These are phyloP conservation scores for Leiothrix lutea DNA, from an alignment of 2,113 vertebrate species.

Conservation along the genomic window DNA sequence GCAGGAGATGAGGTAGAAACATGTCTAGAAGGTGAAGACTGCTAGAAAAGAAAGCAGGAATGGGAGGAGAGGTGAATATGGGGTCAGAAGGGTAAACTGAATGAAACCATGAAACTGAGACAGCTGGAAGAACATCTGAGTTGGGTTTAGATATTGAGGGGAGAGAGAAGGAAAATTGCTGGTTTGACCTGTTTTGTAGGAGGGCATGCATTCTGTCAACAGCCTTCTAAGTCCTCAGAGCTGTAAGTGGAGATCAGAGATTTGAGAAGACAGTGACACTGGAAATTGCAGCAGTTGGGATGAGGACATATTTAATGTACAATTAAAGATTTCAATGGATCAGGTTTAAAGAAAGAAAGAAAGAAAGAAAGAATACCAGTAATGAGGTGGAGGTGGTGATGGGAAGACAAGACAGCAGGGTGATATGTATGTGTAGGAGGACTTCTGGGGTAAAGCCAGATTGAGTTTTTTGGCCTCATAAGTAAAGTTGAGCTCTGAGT, in stretches of 20 bases:
- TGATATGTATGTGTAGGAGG: slow-evolving; percentile 20
- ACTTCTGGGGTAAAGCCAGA: slow-evolving; percentile 33
- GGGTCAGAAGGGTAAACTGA: not conserved
- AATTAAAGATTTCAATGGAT: not conserved
- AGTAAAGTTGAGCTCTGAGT: slow-evolving; percentile 34
- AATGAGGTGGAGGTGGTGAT: slow-evolving; percentile 57
- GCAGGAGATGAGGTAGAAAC: not conserved
- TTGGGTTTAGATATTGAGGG: not conserved
- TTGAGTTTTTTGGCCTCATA: slow-evolving; percentile 20
- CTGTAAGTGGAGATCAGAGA: not conserved
- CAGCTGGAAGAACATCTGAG: not conserved
- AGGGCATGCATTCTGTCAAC: not conserved
- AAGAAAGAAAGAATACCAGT: not conserved
- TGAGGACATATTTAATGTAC: not conserved
- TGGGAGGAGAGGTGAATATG: not conserved
- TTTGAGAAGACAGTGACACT: not conserved
- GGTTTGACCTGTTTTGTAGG: not conserved
- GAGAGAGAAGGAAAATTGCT: not conserved
- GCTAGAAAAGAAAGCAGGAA: not conserved
- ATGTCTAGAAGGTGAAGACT: not conserved
- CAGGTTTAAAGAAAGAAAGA: slow-evolving; percentile 19
- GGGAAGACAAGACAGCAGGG: slow-evolving; percentile 44
- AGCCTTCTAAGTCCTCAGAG: not conserved
- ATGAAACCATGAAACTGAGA: not conserved
- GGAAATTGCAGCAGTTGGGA: not conserved